Evolutionary conservation across 2,888 invertebrate genomes (phyloP).

Genomic region (Therioaphis trifolii): DNA sequence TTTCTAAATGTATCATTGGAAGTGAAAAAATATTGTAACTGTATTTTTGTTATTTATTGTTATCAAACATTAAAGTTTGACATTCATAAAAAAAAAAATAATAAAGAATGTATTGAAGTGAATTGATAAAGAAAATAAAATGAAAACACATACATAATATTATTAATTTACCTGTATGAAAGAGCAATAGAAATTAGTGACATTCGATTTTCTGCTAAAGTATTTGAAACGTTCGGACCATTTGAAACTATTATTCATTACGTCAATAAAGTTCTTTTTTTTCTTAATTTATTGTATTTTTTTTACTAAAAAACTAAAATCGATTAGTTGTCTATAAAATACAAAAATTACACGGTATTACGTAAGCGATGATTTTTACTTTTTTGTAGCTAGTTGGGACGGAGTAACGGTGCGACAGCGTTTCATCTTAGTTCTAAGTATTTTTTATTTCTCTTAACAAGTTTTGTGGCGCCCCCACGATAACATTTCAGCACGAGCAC

Average conservation of each 20-base stretch:
- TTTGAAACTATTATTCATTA: constrained; percentile 38
- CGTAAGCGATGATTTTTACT: no score
- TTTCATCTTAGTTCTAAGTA: neutral
- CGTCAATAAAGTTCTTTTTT: constrained; percentile 7
- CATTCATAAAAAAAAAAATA: no score
- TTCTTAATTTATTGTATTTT: neutral
- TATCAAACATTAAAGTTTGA: no score
- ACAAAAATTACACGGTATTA: neutral
- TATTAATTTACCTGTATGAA: constrained; percentile 1
- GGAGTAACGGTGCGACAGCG: neutral
- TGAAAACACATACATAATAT: no score
- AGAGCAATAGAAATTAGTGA: neutral
- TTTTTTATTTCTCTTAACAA: neutral
- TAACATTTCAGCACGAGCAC: neutral
- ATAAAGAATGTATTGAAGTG: no score
- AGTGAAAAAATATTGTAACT: no score
- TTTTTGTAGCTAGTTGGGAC: no score
- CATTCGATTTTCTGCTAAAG: constrained; percentile 36
- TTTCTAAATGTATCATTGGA: no score
- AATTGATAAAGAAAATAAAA: no score
- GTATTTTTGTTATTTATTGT: no score
- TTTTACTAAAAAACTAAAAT: neutral
- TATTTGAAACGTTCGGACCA: constrained; percentile 19
- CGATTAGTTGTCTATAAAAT: neutral
- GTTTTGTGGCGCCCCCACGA: neutral